A percentile compares a stretch with the other conserved stretches of the same genome.
Evolutionary conservation across 2,113 vertebrate species (phyloP).

Genomic region (Ophiodon elongatus): DNA sequence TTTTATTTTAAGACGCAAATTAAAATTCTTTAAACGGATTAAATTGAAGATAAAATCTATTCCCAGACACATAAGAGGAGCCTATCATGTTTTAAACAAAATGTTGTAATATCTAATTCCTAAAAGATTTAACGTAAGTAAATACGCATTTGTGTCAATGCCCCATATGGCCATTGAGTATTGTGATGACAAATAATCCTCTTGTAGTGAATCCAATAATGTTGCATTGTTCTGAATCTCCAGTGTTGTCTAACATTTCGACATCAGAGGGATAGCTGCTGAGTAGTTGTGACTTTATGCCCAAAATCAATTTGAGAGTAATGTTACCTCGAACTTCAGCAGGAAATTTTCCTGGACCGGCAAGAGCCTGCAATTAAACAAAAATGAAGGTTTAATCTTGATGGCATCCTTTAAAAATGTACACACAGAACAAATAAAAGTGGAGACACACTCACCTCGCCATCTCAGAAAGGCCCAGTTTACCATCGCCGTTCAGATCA

Average conservation of each 20-base stretch:
- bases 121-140: constrained; percentile 23
- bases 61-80: background rate
- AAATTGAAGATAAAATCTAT: background rate
- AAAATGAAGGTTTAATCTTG: background rate
- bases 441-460: constrained; percentile 86
- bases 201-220: constrained; percentile 47
- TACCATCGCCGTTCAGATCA: constrained; percentile 94
- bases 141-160: constrained; percentile 10
- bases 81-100: background rate
- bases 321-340: constrained; percentile 91
- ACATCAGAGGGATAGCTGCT: background rate
- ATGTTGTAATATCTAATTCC: constrained; percentile 17
- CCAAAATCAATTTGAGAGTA: background rate
- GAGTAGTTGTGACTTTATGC: background rate
- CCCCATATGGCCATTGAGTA: constrained; percentile 36
- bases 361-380: constrained; percentile 86
- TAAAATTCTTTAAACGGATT: background rate
- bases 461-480: constrained; percentile 96
- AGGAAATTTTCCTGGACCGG: constrained; percentile 96
- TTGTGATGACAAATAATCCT: constrained; percentile 48
- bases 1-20: constrained; percentile 11
- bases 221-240: constrained; percentile 2
- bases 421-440: background rate
- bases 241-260: background rate
- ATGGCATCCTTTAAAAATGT: background rate